Evolutionary conservation across 1,140 invertebrate genomes (phyloP), one percentile per base, ranked within the genome.

Genomic region (Drosophila repletoides): DNA sequence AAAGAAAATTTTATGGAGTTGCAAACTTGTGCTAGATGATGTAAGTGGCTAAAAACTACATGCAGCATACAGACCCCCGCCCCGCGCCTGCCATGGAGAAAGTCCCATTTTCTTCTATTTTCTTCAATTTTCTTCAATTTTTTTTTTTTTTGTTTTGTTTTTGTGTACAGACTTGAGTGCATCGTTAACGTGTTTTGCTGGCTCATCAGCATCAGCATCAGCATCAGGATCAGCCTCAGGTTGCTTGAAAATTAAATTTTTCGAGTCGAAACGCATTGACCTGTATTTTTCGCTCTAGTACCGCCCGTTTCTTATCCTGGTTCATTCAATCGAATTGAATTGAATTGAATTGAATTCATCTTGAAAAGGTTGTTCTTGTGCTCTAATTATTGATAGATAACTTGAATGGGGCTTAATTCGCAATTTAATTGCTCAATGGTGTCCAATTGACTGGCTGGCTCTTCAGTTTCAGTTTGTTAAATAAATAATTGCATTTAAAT

Each of bases 11-110:
- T 76, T 76, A 36, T 64, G 52, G 52, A 77, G 69, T 69, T 59
- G 63, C 68, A 60, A 77, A 77, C 74, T 76, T 77, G 74, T 77
- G 71, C 53, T 67, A 48, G 63, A 72, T 77, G 69, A 64, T 77
- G 53, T 64, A 77, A 76, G 75, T 77, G 69, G 68, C 73, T 49
- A 29, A 64, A 61, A 72, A 72, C 43, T 67, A 65, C 40, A 56
- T 40, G 53, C 41, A 53, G 49, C 29, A 19, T 24, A 14, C 10
- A 14, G 1, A 19, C 26, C 26, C 26, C 3, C 34, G n/a, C n/a
- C n/a, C n/a, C n/a, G n/a, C n/a, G n/a, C n/a, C n/a, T n/a, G n/a
- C n/a, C n/a, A n/a, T n/a, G n/a, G n/a, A n/a, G n/a, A n/a, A 19
- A 31, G 28, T 29, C 24, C 26, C 29, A n/a, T 12, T 19, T 34